Evolutionary conservation across 2,888 invertebrate genomes (phyloP).

Genomic region (Nebria salina): DNA sequence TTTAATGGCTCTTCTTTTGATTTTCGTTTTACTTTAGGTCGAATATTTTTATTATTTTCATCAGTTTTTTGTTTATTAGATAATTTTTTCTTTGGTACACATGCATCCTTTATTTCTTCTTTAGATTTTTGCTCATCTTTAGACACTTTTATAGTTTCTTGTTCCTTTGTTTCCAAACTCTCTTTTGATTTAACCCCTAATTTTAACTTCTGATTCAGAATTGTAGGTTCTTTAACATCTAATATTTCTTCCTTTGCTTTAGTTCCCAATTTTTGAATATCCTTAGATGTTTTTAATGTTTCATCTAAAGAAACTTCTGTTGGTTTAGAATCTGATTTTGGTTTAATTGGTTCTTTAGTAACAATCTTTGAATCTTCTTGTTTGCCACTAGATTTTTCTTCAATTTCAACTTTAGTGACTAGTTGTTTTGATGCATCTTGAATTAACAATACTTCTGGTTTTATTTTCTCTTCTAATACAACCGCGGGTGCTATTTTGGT

Average conservation of each 20-base stretch:
- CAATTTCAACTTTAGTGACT: slow-evolving; percentile 5
- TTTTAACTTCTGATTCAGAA: slow-evolving; percentile 1
- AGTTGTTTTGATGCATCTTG: background rate
- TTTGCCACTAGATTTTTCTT: slow-evolving; percentile 49
- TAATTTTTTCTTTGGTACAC: slow-evolving; percentile 50
- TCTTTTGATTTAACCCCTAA: slow-evolving; percentile 12
- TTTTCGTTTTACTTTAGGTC: slow-evolving; percentile 20
- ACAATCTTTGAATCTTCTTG: slow-evolving; percentile 15
- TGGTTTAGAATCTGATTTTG: slow-evolving; percentile 19
- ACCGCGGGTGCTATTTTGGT: background rate
- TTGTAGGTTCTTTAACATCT: background rate
- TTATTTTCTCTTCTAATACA: slow-evolving; percentile 9
- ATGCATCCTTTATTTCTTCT: slow-evolving; percentile 52
- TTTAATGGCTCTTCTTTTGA: slow-evolving; percentile 56
- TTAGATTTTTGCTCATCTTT: no score
- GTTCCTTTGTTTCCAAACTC: slow-evolving; percentile 9
- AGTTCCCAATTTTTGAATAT: slow-evolving; percentile 15
- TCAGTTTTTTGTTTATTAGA: slow-evolving; percentile 49
- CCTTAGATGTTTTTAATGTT: slow-evolving; percentile 39
- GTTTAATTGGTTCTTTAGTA: slow-evolving; percentile 29
- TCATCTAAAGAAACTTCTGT: slow-evolving; percentile 55
- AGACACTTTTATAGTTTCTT: slow-evolving; percentile 49
- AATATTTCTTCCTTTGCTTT: slow-evolving; percentile 15
- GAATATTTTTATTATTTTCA: slow-evolving; percentile 54
- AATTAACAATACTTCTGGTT: background rate